Evolutionary conservation across 2,113 vertebrate species (phyloP).

Genomic region (Collichthys lucidus): DNA sequence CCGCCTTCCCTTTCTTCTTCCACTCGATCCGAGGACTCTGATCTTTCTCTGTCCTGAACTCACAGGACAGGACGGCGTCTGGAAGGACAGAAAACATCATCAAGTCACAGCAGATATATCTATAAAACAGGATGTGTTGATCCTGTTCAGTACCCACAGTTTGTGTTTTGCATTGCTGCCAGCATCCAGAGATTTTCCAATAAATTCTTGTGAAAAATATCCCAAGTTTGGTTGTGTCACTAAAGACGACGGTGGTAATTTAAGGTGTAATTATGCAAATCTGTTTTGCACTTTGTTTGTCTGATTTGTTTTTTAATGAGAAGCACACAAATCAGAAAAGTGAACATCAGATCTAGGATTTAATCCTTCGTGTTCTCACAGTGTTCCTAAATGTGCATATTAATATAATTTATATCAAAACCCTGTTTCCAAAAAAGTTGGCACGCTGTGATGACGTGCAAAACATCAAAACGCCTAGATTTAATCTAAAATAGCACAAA

Average conservation of each 20-base stretch:
- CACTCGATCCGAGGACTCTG: slow-evolving; percentile 90
- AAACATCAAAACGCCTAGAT: no score
- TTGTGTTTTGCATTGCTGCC: background rate
- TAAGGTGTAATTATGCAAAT: background rate
- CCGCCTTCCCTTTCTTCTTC: slow-evolving; percentile 89
- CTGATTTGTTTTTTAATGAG: background rate
- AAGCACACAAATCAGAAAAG: background rate
- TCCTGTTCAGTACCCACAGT: no score
- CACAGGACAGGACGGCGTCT: slow-evolving; percentile 91
- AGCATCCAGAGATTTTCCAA: background rate
- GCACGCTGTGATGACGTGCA: no score
- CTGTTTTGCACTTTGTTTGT: background rate
- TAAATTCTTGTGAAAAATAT: no score
- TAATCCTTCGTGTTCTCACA: background rate
- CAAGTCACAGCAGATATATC: background rate
- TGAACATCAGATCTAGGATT: background rate
- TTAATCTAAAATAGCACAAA: no score
- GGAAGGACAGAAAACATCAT: background rate
- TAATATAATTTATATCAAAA: background rate
- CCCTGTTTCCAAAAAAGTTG: no score
- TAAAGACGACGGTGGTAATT: background rate
- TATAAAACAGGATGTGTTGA: background rate
- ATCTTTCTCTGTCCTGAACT: slow-evolving; percentile 86
- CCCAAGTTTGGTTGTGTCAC: background rate
- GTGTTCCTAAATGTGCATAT: background rate